These are phyloP conservation scores for Conus canariensis DNA, from an alignment of 2,888 invertebrate genomes.

Conservation along the genomic window DNA sequence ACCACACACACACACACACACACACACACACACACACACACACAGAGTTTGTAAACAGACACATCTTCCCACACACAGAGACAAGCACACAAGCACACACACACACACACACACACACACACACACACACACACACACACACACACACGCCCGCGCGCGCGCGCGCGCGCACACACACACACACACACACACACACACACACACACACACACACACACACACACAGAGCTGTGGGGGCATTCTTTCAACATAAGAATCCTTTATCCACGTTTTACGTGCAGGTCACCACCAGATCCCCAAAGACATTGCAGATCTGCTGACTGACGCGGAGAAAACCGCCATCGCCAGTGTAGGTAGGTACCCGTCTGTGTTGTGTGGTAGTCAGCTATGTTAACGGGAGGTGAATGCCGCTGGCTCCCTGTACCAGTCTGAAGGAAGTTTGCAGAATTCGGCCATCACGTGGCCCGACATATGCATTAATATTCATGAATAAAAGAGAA, in stretches of 20 bases:
- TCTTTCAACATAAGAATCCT: not conserved
- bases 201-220: constrained; percentile 32
- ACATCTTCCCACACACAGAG: too few relatives aligned
- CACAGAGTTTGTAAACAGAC: too few relatives aligned
- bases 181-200: constrained; percentile 38
- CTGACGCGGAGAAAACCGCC: not conserved
- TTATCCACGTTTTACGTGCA: not conserved
- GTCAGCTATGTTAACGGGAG: too few relatives aligned
- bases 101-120: constrained; percentile 34
- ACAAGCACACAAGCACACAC: too few relatives aligned
- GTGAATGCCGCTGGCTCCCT: too few relatives aligned
- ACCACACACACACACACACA: too few relatives aligned
- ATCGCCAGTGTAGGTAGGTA: not conserved
- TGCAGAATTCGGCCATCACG: too few relatives aligned
- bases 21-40: too few relatives aligned
- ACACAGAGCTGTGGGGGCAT: not conserved
- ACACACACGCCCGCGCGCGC: not conserved
- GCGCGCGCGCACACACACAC: not conserved
- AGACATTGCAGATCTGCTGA: not conserved
- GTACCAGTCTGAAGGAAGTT: too few relatives aligned
- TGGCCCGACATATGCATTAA: too few relatives aligned
- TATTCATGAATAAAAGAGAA: too few relatives aligned
- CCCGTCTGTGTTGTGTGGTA: not conserved
- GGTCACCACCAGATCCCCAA: not conserved
- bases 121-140: constrained; percentile 38